phyloP scores from a whole-genome alignment of 2,888 invertebrate genomes.

The Melanargia galathea region DNA sequence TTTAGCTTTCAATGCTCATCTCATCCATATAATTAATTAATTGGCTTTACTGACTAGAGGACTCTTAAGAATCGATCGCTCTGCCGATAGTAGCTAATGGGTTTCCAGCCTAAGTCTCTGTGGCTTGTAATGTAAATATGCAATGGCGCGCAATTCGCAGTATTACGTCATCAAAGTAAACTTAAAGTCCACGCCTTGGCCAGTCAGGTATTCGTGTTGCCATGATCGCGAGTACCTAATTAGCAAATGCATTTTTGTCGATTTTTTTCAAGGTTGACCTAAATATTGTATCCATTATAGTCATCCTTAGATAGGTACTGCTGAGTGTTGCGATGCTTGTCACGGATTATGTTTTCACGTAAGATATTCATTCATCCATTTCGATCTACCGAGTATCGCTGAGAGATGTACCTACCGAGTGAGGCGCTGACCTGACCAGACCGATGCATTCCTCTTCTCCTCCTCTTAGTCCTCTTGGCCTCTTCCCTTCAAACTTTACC shows the following conservation, averaged over 20 bases:
- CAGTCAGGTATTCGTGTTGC: not conserved
- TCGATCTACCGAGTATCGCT: no score
- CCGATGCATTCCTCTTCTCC: no score
- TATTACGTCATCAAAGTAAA: slow-evolving; percentile 62
- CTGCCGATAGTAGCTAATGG: not conserved
- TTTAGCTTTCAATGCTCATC: no score
- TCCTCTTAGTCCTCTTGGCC: no score
- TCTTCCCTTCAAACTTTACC: no score
- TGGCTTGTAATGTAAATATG: slow-evolving; percentile 57
- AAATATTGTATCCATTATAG: not conserved
- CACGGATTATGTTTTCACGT: no score
- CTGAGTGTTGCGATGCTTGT: not conserved
- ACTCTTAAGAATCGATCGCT: no score
- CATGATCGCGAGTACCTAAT: slow-evolving; percentile 25
- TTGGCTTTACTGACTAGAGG: no score
- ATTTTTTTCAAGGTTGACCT: slow-evolving; percentile 1
- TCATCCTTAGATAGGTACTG: not conserved
- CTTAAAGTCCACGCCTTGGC: slow-evolving; percentile 37
- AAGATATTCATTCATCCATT: no score
- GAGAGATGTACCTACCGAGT: no score
- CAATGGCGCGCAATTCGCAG: slow-evolving; percentile 63
- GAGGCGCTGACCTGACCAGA: no score
- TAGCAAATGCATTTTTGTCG: slow-evolving; percentile 19
- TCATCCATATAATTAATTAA: no score
- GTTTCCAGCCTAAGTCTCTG: slow-evolving; percentile 39